Percentiles rank a stretch among this genome's conserved stretches.
These are phyloP conservation scores for Bucco capensis DNA, from an alignment of 2,113 vertebrate genomes.

Conservation along the genomic window DNA sequence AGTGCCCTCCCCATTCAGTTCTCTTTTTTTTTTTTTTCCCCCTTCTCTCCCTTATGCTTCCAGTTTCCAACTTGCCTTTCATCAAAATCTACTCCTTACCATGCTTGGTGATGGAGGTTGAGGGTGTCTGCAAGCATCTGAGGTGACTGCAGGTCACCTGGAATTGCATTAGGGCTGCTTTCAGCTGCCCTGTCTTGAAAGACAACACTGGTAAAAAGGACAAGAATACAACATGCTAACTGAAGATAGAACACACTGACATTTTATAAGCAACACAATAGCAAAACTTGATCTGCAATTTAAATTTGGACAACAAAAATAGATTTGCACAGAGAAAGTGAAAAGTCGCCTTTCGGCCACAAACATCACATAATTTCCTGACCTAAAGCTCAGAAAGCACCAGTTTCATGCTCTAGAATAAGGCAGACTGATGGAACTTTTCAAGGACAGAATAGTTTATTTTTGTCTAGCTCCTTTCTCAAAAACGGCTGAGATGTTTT, in stretches of 20 bases:
- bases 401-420: background rate
- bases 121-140: background rate
- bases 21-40: background rate
- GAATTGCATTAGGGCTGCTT: background rate
- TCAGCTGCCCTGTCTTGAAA: background rate
- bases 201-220: background rate
- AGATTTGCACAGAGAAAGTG: background rate
- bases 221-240: background rate
- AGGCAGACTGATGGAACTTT: background rate
- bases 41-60: background rate
- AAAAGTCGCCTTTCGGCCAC: background rate
- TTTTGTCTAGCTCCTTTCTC: constrained; percentile 4
- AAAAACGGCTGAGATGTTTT: background rate
- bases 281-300: constrained; percentile 8
- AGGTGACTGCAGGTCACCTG: background rate
- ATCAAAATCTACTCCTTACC: background rate
- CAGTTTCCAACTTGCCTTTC: background rate
- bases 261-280: background rate
- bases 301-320: constrained; percentile 11
- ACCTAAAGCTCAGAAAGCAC: background rate
- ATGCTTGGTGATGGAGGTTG: background rate
- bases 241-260: background rate
- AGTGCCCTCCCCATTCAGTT: background rate
- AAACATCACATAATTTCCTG: background rate
- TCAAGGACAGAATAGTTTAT: constrained; percentile 21